These are phyloP conservation scores for Zosterops lateralis DNA, from an alignment of 2,113 vertebrate genomes.

Conservation along the genomic window DNA sequence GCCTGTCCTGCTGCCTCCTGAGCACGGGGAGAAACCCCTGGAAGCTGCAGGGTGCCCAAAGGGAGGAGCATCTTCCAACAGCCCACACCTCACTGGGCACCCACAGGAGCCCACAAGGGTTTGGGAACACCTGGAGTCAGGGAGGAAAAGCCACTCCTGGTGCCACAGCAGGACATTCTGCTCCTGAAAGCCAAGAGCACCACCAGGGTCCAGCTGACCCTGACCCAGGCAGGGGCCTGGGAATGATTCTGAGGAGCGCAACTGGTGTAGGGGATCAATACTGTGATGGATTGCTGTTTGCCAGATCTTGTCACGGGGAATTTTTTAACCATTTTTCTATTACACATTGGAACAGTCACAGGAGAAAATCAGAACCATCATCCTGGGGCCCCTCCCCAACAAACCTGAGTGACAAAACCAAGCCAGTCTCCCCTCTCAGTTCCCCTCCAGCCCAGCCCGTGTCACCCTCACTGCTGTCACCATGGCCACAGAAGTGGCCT, in stretches of 20 bases:
- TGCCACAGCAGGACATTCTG: neutral
- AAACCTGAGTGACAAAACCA: neutral
- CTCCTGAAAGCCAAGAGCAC: neutral
- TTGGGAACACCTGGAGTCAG: rapidly evolving
- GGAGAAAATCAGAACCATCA: neutral
- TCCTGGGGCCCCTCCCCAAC: neutral
- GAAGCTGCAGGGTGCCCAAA: neutral
- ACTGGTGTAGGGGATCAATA: neutral
- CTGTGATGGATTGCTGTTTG: neutral
- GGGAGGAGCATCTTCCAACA: neutral
- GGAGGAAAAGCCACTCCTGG: neutral
- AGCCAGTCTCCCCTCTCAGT: rapidly evolving
- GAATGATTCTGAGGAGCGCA: neutral
- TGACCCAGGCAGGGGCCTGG: neutral
- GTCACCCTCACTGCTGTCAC: neutral
- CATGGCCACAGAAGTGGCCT: neutral
- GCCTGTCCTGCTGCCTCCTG: neutral
- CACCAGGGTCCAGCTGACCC: rapidly evolving
- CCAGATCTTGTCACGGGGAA: neutral
- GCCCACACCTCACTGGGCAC: rapidly evolving
- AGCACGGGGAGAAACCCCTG: neutral
- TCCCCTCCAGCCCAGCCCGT: neutral
- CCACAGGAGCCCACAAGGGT: neutral
- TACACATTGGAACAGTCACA: neutral
- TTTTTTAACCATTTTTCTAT: neutral